Conservation (phyloP, 2,888 invertebrate genomes). For the Chalcosyrphus nemorum region DNA sequence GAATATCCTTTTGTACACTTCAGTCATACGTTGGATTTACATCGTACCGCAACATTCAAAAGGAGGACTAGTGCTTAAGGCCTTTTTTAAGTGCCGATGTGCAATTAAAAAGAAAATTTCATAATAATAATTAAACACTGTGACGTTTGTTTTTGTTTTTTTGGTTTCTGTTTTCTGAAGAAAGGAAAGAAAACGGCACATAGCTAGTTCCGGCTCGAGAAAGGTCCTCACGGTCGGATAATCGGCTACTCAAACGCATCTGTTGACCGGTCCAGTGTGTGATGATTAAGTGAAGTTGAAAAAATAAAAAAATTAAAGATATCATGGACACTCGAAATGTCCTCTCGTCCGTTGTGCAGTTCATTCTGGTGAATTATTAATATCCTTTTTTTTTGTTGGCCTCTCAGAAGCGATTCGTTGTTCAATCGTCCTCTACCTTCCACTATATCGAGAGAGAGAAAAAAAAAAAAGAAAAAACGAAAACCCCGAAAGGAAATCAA, state of each 20-base stretch:
- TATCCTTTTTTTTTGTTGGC: slow-evolving; percentile 28
- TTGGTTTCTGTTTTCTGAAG: too few species aligned
- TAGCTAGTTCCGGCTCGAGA: background rate
- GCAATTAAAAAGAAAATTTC: slow-evolving; percentile 6
- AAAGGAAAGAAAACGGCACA: background rate
- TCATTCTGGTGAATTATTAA: slow-evolving; percentile 61
- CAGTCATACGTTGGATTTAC: slow-evolving; percentile 80
- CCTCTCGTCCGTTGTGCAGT: slow-evolving; percentile 42
- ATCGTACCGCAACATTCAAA: slow-evolving; percentile 74
- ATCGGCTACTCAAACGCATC: slow-evolving; percentile 38
- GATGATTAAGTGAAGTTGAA: slow-evolving; percentile 38
- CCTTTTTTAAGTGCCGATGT: slow-evolving; percentile 11
- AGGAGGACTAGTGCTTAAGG: slow-evolving; percentile 73
- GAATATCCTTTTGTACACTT: slow-evolving; percentile 75
- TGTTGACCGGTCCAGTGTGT: slow-evolving; percentile 28
- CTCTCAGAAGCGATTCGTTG: slow-evolving; percentile 28
- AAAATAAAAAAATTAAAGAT: too few species aligned
- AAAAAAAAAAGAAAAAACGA: slow-evolving; percentile 40
- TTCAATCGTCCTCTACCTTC: slow-evolving; percentile 24
- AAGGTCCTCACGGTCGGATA: slow-evolving; percentile 50
- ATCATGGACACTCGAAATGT: slow-evolving; percentile 54
- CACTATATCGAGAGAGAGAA: slow-evolving; percentile 49
- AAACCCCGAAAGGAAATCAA: slow-evolving; percentile 70
- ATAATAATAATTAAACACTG: background rate
- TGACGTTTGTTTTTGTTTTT: slow-evolving; percentile 14